Evolutionary conservation across 2,888 invertebrate genomes (phyloP).

Genomic region (Cepaea hortensis): DNA sequence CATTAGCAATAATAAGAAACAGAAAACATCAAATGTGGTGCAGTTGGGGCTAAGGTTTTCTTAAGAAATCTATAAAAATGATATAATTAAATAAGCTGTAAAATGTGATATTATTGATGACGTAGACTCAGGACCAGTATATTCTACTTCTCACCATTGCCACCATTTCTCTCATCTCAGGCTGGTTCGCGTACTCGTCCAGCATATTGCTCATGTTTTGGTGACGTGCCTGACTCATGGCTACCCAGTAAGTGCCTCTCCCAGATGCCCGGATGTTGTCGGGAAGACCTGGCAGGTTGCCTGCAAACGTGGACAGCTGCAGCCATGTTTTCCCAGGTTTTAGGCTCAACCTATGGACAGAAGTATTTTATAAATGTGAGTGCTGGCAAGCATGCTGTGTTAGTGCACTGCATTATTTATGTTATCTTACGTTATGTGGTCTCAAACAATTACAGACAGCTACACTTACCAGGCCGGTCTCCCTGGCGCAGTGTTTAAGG

Average conservation of each 20-base stretch:
- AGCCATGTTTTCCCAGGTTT: constrained; percentile 33
- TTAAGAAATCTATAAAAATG: too few relatives aligned
- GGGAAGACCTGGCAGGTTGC: constrained; percentile 82
- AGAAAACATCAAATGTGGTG: too few relatives aligned
- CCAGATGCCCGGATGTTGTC: constrained; percentile 69
- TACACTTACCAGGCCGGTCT: too few relatives aligned
- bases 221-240: constrained; percentile 60
- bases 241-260: constrained; percentile 76
- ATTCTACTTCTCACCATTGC: constrained; percentile 24
- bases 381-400: too few relatives aligned
- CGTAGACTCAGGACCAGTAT: background rate
- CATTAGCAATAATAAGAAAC: too few relatives aligned
- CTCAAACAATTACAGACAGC: too few relatives aligned
- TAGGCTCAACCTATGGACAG: constrained; percentile 26
- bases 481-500: too few relatives aligned
- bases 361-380: too few relatives aligned
- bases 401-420: too few relatives aligned
- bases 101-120: background rate
- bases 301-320: constrained; percentile 85
- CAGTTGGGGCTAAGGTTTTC: too few relatives aligned
- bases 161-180: constrained; percentile 37
- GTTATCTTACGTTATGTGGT: too few relatives aligned
- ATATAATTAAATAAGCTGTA: background rate
- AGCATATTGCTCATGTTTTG: constrained; percentile 57
- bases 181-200: constrained; percentile 53